Conservation (phyloP, 2,797 vertebrate species). For the Girardinus metallicus region DNA sequence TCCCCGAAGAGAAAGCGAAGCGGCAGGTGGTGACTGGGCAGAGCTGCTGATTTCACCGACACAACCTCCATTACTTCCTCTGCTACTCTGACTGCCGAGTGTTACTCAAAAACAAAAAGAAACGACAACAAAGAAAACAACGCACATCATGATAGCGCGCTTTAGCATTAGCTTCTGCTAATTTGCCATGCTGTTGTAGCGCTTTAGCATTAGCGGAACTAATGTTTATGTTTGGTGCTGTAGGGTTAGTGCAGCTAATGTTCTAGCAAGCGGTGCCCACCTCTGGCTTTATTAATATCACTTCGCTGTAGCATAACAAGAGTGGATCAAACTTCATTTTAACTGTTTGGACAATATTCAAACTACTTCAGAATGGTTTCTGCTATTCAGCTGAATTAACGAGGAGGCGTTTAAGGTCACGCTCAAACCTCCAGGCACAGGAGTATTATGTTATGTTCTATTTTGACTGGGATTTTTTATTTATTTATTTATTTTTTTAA, state of each 20-base stretch:
- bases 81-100: neutral
- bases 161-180: too few relatives aligned
- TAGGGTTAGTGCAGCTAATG: too few relatives aligned
- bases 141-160: neutral
- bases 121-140: neutral
- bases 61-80: conserved; percentile 11
- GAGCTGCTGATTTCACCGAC: conserved; percentile 22
- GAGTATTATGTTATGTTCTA: neutral
- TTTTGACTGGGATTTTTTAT: neutral
- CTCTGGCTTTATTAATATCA: neutral
- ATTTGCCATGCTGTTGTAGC: too few relatives aligned
- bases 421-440: neutral
- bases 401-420: neutral
- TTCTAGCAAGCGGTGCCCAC: too few relatives aligned
- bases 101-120: neutral
- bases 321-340: neutral
- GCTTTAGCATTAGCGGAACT: too few relatives aligned
- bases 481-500: too few relatives aligned
- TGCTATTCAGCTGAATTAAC: neutral
- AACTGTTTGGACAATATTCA: neutral
- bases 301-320: neutral
- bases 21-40: conserved; percentile 41
- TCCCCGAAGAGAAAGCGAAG: conserved; percentile 42
- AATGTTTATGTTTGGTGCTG: too few relatives aligned
- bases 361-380: neutral